Evolutionary conservation across 2,113 vertebrate species (phyloP).

Genomic region (Strix uralensis): DNA sequence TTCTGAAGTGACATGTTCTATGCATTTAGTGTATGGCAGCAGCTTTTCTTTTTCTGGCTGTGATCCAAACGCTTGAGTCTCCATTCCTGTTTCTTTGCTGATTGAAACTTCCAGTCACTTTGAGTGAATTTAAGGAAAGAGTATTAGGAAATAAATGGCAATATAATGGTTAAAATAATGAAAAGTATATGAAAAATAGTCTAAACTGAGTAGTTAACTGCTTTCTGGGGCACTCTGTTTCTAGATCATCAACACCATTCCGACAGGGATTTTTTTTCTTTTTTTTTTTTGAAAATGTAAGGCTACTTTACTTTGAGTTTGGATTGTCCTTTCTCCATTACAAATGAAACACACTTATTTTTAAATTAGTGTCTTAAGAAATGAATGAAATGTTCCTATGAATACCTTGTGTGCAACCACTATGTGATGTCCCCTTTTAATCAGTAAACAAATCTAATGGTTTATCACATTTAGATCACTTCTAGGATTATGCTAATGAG

Average conservation of each 20-base stretch:
- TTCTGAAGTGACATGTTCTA: background rate
- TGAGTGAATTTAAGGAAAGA: background rate
- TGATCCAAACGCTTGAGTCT: background rate
- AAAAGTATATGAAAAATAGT: background rate
- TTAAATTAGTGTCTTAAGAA: background rate
- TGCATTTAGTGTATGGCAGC: conserved; percentile 9
- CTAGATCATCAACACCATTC: background rate
- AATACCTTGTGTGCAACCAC: background rate
- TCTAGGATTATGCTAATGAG: background rate
- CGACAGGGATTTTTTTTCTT: background rate
- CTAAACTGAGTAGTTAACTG: background rate
- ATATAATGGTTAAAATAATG: background rate
- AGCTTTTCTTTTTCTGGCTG: conserved; percentile 11
- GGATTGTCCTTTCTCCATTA: background rate
- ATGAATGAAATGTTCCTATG: background rate
- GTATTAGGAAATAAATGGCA: background rate
- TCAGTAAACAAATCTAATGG: background rate
- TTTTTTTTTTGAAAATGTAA: background rate
- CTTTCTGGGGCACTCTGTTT: background rate
- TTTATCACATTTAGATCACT: background rate
- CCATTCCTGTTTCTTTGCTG: background rate
- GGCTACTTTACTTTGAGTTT: background rate
- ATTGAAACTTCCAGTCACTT: background rate
- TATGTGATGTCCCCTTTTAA: background rate
- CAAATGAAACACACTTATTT: background rate